Evolutionary conservation across 2,888 invertebrate species (phyloP).

Genomic region (Hartigia nigra): DNA sequence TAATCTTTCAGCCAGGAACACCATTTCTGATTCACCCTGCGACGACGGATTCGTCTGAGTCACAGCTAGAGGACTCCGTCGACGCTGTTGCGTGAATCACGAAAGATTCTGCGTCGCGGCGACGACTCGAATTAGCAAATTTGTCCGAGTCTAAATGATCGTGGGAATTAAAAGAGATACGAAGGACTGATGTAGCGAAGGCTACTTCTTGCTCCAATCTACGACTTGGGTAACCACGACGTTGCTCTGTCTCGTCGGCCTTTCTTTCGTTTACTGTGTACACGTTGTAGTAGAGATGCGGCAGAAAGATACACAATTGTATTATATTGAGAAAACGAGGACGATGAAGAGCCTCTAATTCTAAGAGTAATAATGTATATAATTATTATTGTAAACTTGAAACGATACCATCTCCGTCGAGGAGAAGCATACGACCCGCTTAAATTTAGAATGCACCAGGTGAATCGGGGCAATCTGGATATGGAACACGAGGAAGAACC

Average conservation of each 20-base stretch:
- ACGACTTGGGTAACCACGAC: not conserved
- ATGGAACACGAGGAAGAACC: not conserved
- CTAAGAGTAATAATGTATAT: constrained; percentile 61
- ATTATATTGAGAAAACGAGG: constrained; percentile 54
- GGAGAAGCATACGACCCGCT: not conserved
- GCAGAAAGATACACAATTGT: constrained; percentile 34
- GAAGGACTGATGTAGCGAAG: not conserved
- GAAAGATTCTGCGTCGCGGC: too few relatives aligned
- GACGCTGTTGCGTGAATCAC: too few relatives aligned
- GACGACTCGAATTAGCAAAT: not conserved
- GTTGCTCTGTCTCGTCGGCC: not conserved
- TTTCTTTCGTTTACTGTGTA: not conserved
- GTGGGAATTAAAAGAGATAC: constrained; percentile 13
- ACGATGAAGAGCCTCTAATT: constrained; percentile 43
- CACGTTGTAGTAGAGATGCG: not conserved
- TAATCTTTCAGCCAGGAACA: not conserved
- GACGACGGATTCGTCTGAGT: not conserved
- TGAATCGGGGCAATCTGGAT: not conserved
- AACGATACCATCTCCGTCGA: constrained; percentile 28
- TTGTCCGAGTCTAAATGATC: not conserved
- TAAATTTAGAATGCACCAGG: not conserved
- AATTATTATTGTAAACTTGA: constrained; percentile 57
- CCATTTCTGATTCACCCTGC: not conserved
- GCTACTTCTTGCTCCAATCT: not conserved
- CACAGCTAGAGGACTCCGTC: not conserved